Evolutionary conservation across 1,140 invertebrate species (phyloP).

Genomic region (Drosophila pandora): DNA sequence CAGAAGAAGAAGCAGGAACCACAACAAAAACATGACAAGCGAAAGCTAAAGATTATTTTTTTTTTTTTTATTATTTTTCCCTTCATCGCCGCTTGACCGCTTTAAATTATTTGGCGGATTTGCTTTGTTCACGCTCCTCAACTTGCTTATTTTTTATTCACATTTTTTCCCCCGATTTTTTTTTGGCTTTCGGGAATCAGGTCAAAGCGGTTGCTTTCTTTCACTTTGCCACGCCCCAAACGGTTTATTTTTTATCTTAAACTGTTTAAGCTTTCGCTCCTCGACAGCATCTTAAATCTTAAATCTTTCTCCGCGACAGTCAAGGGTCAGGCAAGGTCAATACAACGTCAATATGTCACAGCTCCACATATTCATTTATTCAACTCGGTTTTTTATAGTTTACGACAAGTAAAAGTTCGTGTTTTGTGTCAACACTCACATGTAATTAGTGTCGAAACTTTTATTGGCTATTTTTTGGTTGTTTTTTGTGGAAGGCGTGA

Average conservation of each 20-base stretch:
- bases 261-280: slow-evolving; percentile 38
- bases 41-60: slow-evolving; percentile 40
- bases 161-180: slow-evolving; percentile 27
- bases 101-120: slow-evolving; percentile 58
- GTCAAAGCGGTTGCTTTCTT: slow-evolving; percentile 81
- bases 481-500: slow-evolving; percentile 21
- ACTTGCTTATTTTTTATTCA: slow-evolving; percentile 11
- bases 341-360: slow-evolving; percentile 25
- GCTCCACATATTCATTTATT: slow-evolving; percentile 32
- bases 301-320: neutral
- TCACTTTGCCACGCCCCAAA: slow-evolving; percentile 55
- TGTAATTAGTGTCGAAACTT: slow-evolving; percentile 15
- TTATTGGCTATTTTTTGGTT: slow-evolving; percentile 1
- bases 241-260: slow-evolving; percentile 32
- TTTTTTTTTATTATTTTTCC: neutral
- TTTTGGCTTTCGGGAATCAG: slow-evolving; percentile 65
- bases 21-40: slow-evolving; percentile 48
- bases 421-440: slow-evolving; percentile 21
- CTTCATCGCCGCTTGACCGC: slow-evolving; percentile 39
- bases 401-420: slow-evolving; percentile 12
- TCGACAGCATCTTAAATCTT: slow-evolving; percentile 13
- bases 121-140: slow-evolving; percentile 63
- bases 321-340: slow-evolving; percentile 46
- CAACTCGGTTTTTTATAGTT: slow-evolving; percentile 5
- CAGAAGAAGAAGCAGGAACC: slow-evolving; percentile 5